Conservation (phyloP, 1,140 invertebrate genomes). For the Magallana ariakensis region DNA sequence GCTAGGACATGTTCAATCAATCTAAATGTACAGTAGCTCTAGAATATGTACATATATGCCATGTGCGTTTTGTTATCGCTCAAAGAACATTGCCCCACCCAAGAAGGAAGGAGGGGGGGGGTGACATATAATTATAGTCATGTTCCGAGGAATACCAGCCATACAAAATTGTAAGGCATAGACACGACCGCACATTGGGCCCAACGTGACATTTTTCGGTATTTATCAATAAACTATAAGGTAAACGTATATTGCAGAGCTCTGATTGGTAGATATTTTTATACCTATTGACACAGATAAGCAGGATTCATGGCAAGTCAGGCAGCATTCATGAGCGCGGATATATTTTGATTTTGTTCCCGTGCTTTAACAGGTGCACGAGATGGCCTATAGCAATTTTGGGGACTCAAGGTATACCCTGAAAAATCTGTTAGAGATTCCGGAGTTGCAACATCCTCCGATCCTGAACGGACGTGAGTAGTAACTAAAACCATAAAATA, state of each 20-base stretch:
- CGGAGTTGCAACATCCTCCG: background rate
- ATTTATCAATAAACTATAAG: conserved; percentile 26
- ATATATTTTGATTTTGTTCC: background rate
- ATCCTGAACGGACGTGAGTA: conserved; percentile 4
- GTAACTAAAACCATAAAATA: too few relatives aligned
- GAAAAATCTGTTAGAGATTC: background rate
- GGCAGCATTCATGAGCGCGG: background rate
- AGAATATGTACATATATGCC: too few relatives aligned
- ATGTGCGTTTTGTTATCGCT: too few relatives aligned
- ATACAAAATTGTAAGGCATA: too few relatives aligned
- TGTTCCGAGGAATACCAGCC: too few relatives aligned
- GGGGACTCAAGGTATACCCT: background rate
- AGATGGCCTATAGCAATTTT: background rate
- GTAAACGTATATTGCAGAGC: background rate
- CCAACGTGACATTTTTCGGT: background rate
- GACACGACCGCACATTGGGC: background rate
- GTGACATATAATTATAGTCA: background rate
- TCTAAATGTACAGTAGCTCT: too few relatives aligned
- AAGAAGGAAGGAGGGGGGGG: background rate
- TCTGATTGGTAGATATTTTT: conserved; percentile 35
- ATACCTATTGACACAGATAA: conserved; percentile 28
- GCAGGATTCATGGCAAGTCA: conserved; percentile 1
- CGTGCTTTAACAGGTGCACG: conserved; percentile 23
- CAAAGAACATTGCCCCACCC: background rate
- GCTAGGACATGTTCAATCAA: too few relatives aligned